Conservation (phyloP, 2,888 invertebrate species). For the Endomychus coccineus region DNA sequence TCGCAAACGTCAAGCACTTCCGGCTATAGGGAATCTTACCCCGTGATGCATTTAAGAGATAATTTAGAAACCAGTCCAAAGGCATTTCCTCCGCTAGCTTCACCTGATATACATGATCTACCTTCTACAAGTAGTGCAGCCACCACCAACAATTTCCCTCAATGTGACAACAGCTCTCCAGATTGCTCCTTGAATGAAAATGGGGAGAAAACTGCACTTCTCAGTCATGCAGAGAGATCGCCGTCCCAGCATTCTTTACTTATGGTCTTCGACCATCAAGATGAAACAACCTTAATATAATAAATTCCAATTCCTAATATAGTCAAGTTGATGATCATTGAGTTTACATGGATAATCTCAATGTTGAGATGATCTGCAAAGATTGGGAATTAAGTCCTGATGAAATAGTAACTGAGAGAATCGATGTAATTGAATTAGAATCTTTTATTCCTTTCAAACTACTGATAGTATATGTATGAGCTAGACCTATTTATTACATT, state of each 20-base stretch:
- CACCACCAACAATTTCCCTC: constrained; percentile 45
- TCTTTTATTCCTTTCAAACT: too few relatives aligned
- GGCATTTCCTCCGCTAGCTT: constrained; percentile 54
- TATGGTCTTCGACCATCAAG: constrained; percentile 71
- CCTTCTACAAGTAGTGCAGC: constrained; percentile 49
- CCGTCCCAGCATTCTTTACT: constrained; percentile 71
- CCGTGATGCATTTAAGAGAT: constrained; percentile 41
- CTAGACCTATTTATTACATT: too few relatives aligned
- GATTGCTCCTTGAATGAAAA: constrained; percentile 60
- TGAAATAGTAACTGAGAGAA: too few relatives aligned
- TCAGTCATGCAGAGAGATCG: constrained; percentile 53
- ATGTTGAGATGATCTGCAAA: too few relatives aligned
- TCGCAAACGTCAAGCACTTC: constrained; percentile 83
- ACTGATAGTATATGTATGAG: too few relatives aligned
- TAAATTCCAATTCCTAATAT: too few relatives aligned
- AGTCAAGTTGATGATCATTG: too few relatives aligned
- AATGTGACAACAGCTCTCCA: constrained; percentile 49
- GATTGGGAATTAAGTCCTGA: too few relatives aligned
- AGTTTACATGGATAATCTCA: too few relatives aligned
- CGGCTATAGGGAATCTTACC: constrained; percentile 64
- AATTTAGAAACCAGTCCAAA: constrained; percentile 38
- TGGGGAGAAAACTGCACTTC: constrained; percentile 55
- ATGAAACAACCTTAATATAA: constrained; percentile 80
- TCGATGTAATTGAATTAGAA: too few relatives aligned
- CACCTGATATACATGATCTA: constrained; percentile 53